These are phyloP conservation scores for Anguilla rostrata DNA, from an alignment of 2,113 vertebrate species.

Conservation along the genomic window DNA sequence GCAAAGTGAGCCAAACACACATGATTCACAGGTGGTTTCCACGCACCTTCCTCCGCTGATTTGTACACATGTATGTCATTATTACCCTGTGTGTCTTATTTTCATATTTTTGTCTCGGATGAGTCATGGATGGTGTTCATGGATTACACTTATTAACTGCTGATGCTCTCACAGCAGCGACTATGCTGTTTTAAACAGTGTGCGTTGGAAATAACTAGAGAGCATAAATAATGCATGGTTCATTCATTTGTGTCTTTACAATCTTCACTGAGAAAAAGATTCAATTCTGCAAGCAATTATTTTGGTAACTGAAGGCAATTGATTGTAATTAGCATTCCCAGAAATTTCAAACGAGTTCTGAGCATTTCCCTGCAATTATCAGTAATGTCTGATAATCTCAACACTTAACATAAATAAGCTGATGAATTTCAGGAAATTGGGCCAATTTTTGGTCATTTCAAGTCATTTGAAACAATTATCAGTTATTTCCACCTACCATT, in stretches of 20 bases:
- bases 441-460: background rate
- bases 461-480: background rate
- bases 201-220: background rate
- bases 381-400: slow-evolving; percentile 26
- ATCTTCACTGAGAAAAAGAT: slow-evolving; percentile 7
- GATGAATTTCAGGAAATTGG: background rate
- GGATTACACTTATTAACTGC: background rate
- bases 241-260: background rate
- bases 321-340: slow-evolving; percentile 19
- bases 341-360: slow-evolving; percentile 5
- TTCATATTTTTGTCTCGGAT: background rate
- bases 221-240: background rate
- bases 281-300: slow-evolving; percentile 20
- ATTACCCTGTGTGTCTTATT: background rate
- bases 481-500: background rate
- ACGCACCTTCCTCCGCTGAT: background rate
- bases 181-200: background rate
- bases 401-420: slow-evolving; percentile 4
- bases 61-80: background rate
- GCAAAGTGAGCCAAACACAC: background rate
- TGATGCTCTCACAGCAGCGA: background rate
- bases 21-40: background rate
- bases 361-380: slow-evolving; percentile 20
- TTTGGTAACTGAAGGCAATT: slow-evolving; percentile 15
- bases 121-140: background rate